These are phyloP conservation scores for Rhodophaea formosa DNA, from an alignment of 2,888 invertebrate genomes.

Conservation along the genomic window DNA sequence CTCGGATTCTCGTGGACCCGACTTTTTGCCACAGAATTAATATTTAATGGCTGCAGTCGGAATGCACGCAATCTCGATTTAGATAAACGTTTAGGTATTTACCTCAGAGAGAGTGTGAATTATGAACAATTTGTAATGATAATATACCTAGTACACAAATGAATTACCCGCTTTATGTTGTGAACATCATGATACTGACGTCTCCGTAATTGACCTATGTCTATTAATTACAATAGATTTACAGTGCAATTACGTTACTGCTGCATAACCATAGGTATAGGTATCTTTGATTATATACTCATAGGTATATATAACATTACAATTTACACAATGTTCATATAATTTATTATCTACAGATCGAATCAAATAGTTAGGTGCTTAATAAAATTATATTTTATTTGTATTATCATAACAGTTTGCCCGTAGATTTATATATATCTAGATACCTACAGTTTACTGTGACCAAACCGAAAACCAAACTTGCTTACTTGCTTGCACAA, in stretches of 20 bases:
- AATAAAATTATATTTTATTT: too few relatives aligned
- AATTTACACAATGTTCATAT: too few relatives aligned
- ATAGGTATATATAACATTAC: too few relatives aligned
- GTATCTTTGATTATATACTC: too few relatives aligned
- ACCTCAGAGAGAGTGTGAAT: conserved; percentile 48
- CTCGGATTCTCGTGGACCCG: conserved; percentile 50
- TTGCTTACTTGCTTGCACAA: too few relatives aligned
- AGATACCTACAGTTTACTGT: too few relatives aligned
- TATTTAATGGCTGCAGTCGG: conserved; percentile 65
- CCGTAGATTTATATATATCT: too few relatives aligned
- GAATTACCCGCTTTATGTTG: neutral
- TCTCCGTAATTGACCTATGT: neutral
- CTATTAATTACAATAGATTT: neutral
- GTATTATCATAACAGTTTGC: too few relatives aligned
- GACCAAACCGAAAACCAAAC: too few relatives aligned
- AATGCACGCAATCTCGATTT: conserved; percentile 57
- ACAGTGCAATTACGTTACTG: neutral
- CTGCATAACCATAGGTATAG: too few relatives aligned
- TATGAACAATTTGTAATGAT: conserved; percentile 31
- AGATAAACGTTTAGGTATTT: conserved; percentile 53
- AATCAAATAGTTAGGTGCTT: too few relatives aligned
- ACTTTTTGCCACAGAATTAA: conserved; percentile 63
- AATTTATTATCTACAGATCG: too few relatives aligned
- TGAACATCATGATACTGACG: neutral
- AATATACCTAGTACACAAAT: neutral